Base-by-base conservation (phyloP, 2,797 vertebrate species). In the Artibeus lituratus region DNA sequence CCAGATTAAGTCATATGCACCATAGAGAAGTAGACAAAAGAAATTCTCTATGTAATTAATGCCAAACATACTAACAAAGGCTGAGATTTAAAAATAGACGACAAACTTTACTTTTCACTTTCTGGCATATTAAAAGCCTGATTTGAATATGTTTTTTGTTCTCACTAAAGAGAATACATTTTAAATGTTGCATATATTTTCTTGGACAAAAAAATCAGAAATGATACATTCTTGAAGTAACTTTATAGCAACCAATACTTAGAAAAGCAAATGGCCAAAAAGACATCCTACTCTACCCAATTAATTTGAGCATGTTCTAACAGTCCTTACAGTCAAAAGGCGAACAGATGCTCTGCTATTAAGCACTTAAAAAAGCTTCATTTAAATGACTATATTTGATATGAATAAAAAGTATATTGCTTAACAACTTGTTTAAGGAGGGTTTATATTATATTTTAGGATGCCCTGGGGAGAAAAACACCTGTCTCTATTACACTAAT, bases 1-100 rank as follows among this genome's bases (percentile, higher is more conserved):
- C 65, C 18, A 88, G 88, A 90, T 49, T 70, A 96, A 94, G 39
- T 67, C 84, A 81, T 65, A 74, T 16, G 32, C 76, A 76, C 3
- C 70, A n/a, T 1, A 92, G 35, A 95, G 65, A 95, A 82, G 69
- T 19, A 94, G 86, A 82, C 85, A 96, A 96, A 98, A 81, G 53
- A 49, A 82, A 49, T 93, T 98, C 95, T 97, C 91, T 96, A n/a
- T 93, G 86, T 67, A 98, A 96, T 96, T 97, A 97, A 72, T 70
- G 47, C 35, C 80, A 96, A 87, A 2, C 2, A 3, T 29, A 90
- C 32, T 22, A 49, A 91, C 51, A 57, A 93, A 95, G 76, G 39
- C 90, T 59, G 24, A 85, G 14, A 80, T 67, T 87, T 92, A 82
- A 92, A 97, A 97, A 92, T 24, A 98, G 91, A 87, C 89, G 88